Percentiles rank a stretch among this genome's conserved stretches.
phyloP scores from a whole-genome alignment of 1,140 invertebrate species.

The Psix sp. region DNA sequence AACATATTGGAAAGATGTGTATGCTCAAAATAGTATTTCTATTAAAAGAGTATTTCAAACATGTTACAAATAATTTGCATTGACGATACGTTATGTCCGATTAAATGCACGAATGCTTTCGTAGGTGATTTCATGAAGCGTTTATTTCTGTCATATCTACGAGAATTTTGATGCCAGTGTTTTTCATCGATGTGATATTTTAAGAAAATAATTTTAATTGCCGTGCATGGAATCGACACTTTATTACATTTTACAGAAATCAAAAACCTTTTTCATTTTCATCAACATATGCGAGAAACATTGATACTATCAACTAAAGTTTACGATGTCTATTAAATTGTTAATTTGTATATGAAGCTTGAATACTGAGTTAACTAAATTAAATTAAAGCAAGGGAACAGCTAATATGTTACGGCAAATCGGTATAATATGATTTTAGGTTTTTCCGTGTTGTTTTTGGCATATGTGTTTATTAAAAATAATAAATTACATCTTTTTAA shows the following conservation, averaged over 20 bases:
- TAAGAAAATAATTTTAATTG: constrained; percentile 34
- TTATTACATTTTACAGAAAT: constrained; percentile 41
- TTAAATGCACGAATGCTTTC: neutral
- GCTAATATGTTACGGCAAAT: constrained; percentile 22
- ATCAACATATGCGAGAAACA: constrained; percentile 7
- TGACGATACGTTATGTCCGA: neutral
- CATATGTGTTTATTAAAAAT: too few relatives aligned
- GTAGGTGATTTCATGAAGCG: constrained; percentile 24
- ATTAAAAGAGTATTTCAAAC: neutral
- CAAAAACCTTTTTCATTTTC: constrained; percentile 37
- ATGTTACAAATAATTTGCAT: neutral
- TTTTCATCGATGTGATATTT: constrained; percentile 24
- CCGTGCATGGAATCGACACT: constrained; percentile 18
- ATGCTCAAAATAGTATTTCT: too few relatives aligned
- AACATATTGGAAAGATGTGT: too few relatives aligned
- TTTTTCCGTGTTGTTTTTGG: too few relatives aligned
- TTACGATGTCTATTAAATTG: constrained; percentile 32
- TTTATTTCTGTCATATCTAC: constrained; percentile 5
- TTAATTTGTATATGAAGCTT: constrained; percentile 16
- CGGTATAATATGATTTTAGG: too few relatives aligned
- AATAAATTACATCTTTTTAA: too few relatives aligned
- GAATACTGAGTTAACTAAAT: neutral
- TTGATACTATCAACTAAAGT: constrained; percentile 33
- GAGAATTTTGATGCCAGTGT: neutral
- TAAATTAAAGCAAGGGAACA: constrained; percentile 25